A percentile compares a stretch with the other conserved stretches of the same genome.
phyloP scores from a whole-genome alignment of 1,140 invertebrate species.

The Cotesia chilonis region DNA sequence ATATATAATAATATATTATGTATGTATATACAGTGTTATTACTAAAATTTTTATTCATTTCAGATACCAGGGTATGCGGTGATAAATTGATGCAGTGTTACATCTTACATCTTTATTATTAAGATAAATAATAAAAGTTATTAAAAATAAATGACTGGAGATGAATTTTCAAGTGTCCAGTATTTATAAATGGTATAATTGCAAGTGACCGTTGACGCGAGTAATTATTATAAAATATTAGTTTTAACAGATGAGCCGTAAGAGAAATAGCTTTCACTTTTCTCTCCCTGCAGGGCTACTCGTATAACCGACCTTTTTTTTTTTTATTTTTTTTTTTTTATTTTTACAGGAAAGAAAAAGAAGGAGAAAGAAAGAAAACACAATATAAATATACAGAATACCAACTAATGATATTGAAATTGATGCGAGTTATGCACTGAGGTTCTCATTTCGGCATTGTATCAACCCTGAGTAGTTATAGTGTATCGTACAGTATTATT shows the following conservation, averaged over 20 bases:
- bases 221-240: slow-evolving; percentile 40
- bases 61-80: too few species aligned
- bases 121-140: neutral
- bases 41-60: too few species aligned
- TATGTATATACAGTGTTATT: too few species aligned
- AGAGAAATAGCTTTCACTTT: slow-evolving; percentile 37
- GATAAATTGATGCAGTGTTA: too few species aligned
- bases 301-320: slow-evolving; percentile 19
- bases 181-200: slow-evolving; percentile 25
- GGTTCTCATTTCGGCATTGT: slow-evolving; percentile 41
- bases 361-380: neutral
- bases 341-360: neutral
- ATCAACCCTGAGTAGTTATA: slow-evolving; percentile 28
- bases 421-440: slow-evolving; percentile 44
- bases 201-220: slow-evolving; percentile 34
- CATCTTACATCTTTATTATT: neutral
- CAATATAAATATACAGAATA: slow-evolving; percentile 27
- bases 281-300: slow-evolving; percentile 17
- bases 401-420: slow-evolving; percentile 47
- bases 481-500: too few species aligned
- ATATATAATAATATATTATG: too few species aligned
- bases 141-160: neutral
- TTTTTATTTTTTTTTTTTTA: too few species aligned
- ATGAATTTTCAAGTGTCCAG: neutral
- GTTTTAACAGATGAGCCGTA: slow-evolving; percentile 30